Conservation (phyloP, 2,888 invertebrate species). For the Buathra laborator region DNA sequence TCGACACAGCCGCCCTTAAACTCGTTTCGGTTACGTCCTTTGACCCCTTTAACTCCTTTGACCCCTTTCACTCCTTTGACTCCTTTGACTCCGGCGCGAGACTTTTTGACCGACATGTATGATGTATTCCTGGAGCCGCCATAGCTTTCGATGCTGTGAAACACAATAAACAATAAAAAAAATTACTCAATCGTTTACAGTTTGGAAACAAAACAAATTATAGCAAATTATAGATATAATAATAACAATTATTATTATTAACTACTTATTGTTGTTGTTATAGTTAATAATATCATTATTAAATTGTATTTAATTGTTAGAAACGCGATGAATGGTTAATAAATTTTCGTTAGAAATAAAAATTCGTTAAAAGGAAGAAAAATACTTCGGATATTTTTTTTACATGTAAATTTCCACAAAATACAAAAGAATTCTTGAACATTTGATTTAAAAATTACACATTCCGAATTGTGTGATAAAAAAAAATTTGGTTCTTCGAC, state of each 20-base stretch:
- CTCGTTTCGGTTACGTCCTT: neutral
- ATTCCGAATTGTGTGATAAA: too few species aligned
- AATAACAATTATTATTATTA: too few species aligned
- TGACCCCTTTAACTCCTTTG: neutral
- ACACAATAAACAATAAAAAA: neutral
- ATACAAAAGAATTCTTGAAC: too few species aligned
- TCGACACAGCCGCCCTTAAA: conserved; percentile 72
- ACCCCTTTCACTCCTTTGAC: neutral
- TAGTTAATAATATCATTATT: too few species aligned
- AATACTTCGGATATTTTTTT: neutral
- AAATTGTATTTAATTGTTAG: too few species aligned
- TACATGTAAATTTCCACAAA: neutral
- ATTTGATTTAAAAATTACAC: too few species aligned
- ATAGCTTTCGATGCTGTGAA: conserved; percentile 15
- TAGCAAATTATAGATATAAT: too few species aligned
- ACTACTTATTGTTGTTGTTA: too few species aligned
- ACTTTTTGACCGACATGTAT: conserved; percentile 17
- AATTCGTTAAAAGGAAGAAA: too few species aligned
- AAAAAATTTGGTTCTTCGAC: neutral
- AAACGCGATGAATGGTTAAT: too few species aligned
- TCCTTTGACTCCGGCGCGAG: conserved; percentile 5
- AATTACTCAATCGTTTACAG: neutral
- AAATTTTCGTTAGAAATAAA: too few species aligned
- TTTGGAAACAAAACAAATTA: too few species aligned
- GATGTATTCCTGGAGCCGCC: conserved; percentile 1